Evolutionary conservation across 2,797 vertebrate species (phyloP), one percentile per base, ranked within the genome.

Genomic region (Sebastes flavidus): DNA sequence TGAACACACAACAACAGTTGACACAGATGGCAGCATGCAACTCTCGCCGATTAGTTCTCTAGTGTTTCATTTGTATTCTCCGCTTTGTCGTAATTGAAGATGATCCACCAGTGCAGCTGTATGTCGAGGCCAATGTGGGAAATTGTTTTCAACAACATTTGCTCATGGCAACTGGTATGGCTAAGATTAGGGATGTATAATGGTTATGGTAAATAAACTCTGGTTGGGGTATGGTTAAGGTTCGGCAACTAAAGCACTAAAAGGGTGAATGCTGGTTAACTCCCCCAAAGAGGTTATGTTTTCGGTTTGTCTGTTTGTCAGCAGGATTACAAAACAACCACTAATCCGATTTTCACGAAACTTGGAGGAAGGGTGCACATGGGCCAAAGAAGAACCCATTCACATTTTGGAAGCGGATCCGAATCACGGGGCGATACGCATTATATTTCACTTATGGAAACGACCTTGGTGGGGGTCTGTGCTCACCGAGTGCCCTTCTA

Each of bases 41-140:
- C 62, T 54, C 55, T 24, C 27, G 63, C 59, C 73, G 83, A 74
- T 85, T 84, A 82, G 42, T 52, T 55, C 63, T 65, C 24, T 34
- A 58, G 16, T 25, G 56, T 59, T 81, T 68, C 46, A 71, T 72
- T 74, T 72, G 20, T 76, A 63, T 65, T 30, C 9, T 24, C 54
- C 58, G 13, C n/a, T 5, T 49, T 4, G 46, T 20, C 18, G 16
- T 63, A 59, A 58, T 6, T 20, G 11, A 58, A 65, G n/a, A 63
- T 25, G 20, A 81, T 72, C 2, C 65, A 38, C 38, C 7, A 16
- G 24, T 36, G 49, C 10, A 18, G 46, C 25, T 38, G 18, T 16
- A 13, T 42, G 69, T 52, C 24, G 20, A 77, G 36, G 27, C 18
- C 49, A 61, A 6, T 46, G 32, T 27, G 34, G 38, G 54, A 12